These are phyloP conservation scores for Orcinus orca DNA, from an alignment of 2,113 vertebrate species.

Conservation along the genomic window DNA sequence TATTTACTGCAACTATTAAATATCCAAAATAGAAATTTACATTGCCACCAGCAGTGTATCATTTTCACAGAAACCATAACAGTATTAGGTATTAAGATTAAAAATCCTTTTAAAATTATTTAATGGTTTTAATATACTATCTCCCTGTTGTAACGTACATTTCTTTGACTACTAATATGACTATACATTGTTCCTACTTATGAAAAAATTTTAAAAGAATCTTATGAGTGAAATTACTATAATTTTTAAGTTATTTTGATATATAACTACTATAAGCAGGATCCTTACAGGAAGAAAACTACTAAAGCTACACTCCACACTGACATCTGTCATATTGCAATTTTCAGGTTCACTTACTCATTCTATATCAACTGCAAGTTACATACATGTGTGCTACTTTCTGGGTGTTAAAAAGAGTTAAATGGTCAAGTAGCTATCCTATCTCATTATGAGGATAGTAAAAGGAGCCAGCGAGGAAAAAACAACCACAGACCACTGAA, in stretches of 20 bases:
- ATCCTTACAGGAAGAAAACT: slow-evolving; percentile 20
- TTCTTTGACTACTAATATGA: background rate
- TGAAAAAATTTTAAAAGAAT: slow-evolving; percentile 17
- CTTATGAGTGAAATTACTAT: background rate
- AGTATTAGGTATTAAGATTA: background rate
- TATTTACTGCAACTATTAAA: background rate
- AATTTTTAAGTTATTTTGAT: background rate
- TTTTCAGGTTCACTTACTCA: background rate
- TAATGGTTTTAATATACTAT: background rate
- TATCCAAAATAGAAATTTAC: slow-evolving; percentile 31
- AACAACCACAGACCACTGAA: background rate
- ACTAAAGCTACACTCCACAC: background rate
- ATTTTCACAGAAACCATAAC: slow-evolving; percentile 27
- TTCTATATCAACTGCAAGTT: background rate
- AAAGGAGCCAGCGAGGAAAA: slow-evolving; percentile 5
- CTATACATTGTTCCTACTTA: background rate
- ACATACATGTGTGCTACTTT: background rate
- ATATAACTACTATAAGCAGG: background rate
- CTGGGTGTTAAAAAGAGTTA: background rate
- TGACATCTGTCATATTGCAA: background rate
- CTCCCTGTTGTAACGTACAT: background rate
- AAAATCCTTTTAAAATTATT: slow-evolving; percentile 15
- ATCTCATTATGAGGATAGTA: background rate
- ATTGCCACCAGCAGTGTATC: background rate
- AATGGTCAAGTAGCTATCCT: background rate